Conservation (phyloP, 2,797 vertebrate genomes). For the Pteropus rufus region DNA sequence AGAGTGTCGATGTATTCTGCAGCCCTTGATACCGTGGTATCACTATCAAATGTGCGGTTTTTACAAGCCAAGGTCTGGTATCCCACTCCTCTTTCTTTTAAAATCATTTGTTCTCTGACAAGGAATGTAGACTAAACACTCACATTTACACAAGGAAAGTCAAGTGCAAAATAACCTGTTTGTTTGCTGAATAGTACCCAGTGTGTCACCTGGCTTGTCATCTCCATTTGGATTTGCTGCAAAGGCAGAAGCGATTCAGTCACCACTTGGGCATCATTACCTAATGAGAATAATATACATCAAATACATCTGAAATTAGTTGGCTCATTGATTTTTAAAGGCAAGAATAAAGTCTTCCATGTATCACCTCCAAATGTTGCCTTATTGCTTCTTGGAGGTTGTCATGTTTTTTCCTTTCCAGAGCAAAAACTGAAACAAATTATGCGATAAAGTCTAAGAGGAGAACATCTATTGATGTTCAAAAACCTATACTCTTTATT, state of each 20-base stretch:
- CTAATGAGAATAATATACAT: background rate
- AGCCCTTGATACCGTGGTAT: background rate
- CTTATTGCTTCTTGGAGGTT: constrained; percentile 5
- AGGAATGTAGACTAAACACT: background rate
- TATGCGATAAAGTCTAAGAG: background rate
- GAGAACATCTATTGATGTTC: constrained; percentile 28
- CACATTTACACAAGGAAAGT: background rate
- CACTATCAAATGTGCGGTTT: background rate
- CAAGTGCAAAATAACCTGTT: background rate
- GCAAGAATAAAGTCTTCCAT: background rate
- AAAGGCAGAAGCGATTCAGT: background rate
- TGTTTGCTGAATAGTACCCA: background rate
- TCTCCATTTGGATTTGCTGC: background rate
- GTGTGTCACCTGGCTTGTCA: background rate
- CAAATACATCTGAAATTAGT: constrained; percentile 33
- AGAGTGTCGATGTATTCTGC: background rate
- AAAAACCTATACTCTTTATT: background rate
- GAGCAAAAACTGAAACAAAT: constrained; percentile 20
- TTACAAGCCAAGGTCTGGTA: background rate
- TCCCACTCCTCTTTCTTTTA: background rate
- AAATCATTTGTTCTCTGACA: constrained; percentile 7
- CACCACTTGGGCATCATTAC: background rate
- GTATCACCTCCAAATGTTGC: background rate
- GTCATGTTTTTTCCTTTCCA: background rate
- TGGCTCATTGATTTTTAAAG: constrained; percentile 57